Percentiles rank a stretch among this genome's conserved stretches.
Conservation (phyloP, 2,888 invertebrate species). For the Xylocampa areola region DNA sequence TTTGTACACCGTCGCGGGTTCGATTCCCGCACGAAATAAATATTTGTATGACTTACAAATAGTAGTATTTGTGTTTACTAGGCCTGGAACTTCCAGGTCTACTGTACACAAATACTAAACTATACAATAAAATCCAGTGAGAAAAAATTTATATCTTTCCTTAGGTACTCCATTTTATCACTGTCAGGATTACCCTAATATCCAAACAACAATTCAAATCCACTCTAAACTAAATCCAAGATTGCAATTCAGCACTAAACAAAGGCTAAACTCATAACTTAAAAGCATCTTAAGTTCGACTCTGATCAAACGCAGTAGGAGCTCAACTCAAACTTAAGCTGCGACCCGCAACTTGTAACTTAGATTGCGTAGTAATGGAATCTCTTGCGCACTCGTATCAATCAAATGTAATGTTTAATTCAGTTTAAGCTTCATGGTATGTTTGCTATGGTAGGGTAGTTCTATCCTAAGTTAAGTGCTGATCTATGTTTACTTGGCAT, state of each 20-base stretch:
- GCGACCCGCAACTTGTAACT: slow-evolving; percentile 54
- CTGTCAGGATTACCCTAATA: no score
- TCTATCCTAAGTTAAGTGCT: slow-evolving; percentile 18
- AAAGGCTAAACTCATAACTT: slow-evolving; percentile 46
- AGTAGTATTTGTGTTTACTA: no score
- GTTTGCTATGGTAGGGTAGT: slow-evolving; percentile 9
- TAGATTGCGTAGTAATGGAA: slow-evolving; percentile 59
- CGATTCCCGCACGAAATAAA: no score
- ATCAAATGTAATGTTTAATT: slow-evolving; percentile 57
- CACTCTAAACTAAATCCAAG: slow-evolving; percentile 8
- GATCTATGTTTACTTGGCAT: slow-evolving; percentile 9
- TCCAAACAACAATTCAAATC: no score
- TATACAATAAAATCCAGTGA: no score
- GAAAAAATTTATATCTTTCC: no score
- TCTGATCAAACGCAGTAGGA: slow-evolving; percentile 50
- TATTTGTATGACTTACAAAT: no score
- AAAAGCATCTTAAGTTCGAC: slow-evolving; percentile 47
- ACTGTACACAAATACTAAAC: no score
- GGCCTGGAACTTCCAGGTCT: no score
- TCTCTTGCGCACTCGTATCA: slow-evolving; percentile 46
- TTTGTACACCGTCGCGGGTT: no score
- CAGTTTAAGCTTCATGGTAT: slow-evolving; percentile 42
- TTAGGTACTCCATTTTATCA: no score
- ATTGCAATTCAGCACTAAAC: slow-evolving; percentile 34
- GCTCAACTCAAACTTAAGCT: slow-evolving; percentile 50